Evolutionary conservation across 2,888 invertebrate genomes (phyloP), one percentile per base, ranked within the genome.

Genomic region (Drosophila mercatorum): DNA sequence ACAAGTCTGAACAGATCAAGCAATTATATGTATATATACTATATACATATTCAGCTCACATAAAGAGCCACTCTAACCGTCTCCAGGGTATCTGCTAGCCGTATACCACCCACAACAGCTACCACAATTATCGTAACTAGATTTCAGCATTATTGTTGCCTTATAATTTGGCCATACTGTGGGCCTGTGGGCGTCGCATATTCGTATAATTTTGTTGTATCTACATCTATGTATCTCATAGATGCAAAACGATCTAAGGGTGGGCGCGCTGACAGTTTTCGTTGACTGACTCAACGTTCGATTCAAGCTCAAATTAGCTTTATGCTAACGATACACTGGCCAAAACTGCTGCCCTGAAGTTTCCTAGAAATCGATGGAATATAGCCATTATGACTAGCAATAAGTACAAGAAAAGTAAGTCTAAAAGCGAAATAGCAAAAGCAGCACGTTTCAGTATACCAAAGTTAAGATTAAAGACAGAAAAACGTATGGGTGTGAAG

Each of bases 261-360:
- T 83, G 80, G 81, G 83, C 55, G 80, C n/a, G 66, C 62, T 69
- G 72, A 60, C 75, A 78, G 62, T 61, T 78, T 67, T 34, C 31
- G 12, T 41, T 46, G 55, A 40, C 75, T 78, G 75, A 78, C 44
- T 78, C 71, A 78, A 71, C 57, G 28, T 36, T 38, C 44, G 55
- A 66, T 51, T 68, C 57, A 41, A 38, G 58, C 60, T 64, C 63
- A 64, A 74, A 74, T 74, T 78, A 58, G 69, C 56, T 14, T 66
- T 66, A 75, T 79, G 80, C 70, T 76, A 76, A 79, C 75, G 61
- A 65, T 78, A 57, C 61, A 71, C 72, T 61, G 46, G 28, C 31
- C 22, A 12, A 47, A 41, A 14, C 26, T 6, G 12, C 2, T 8
- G 26, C 2, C 2, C 26, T 2, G 0, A 49, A 10, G 11, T 49